phyloP scores from a whole-genome alignment of 2,113 vertebrate species.

The Catharus bicknelli region DNA sequence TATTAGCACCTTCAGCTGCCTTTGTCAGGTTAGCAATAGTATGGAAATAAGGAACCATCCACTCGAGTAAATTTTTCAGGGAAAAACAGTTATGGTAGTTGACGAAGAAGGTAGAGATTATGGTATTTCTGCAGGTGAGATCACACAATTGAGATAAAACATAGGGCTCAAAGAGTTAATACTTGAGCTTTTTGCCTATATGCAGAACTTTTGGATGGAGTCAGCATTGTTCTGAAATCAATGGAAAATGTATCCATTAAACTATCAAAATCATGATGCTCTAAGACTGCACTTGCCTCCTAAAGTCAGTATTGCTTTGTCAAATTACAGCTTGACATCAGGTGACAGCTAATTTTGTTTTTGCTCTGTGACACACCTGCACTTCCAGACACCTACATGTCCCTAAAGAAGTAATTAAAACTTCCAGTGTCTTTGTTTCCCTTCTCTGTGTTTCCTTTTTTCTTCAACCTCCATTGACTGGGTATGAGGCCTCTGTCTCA shows the following conservation, averaged over 20 bases:
- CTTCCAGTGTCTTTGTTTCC: neutral
- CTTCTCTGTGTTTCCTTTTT: neutral
- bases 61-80: neutral
- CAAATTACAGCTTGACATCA: neutral
- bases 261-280: neutral
- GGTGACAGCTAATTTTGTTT: neutral
- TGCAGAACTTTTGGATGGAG: neutral
- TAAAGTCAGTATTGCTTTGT: neutral
- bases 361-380: neutral
- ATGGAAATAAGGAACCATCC: neutral
- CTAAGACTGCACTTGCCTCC: neutral
- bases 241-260: neutral
- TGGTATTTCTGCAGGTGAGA: neutral
- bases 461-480: fast-evolving
- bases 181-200: neutral
- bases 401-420: neutral
- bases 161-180: neutral
- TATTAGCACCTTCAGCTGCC: neutral
- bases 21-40: neutral
- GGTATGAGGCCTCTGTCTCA: neutral
- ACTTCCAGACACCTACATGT: neutral
- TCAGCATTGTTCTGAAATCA: neutral
- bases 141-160: neutral
- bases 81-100: neutral
- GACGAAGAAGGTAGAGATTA: neutral